Conservation (phyloP, 2,888 invertebrate species). For the Thecophora atra region DNA sequence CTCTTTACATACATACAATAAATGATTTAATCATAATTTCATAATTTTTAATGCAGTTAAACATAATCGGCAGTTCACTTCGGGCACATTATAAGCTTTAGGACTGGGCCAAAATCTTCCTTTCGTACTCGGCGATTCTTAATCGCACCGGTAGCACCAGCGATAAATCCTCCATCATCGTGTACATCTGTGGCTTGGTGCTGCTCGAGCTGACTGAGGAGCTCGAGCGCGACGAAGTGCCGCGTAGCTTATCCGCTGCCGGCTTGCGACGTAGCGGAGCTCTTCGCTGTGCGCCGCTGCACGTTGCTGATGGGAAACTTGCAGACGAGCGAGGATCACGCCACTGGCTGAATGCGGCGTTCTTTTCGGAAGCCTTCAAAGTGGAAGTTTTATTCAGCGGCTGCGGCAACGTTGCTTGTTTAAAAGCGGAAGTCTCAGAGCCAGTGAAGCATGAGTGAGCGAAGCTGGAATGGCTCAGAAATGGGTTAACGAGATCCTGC, state of each 20-base stretch:
- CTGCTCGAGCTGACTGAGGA: constrained; percentile 44
- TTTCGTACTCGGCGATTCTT: constrained; percentile 60
- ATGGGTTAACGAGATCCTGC: constrained; percentile 24
- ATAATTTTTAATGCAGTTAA: no score
- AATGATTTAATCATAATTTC: no score
- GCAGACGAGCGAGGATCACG: constrained; percentile 23
- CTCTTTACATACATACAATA: no score
- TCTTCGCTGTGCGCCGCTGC: constrained; percentile 49
- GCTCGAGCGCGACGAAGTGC: constrained; percentile 52
- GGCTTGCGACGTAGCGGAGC: constrained; percentile 53
- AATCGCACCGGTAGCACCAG: constrained; percentile 59
- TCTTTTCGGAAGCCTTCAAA: not conserved
- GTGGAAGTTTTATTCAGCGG: no score
- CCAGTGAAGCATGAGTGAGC: not conserved
- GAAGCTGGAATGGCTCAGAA: not conserved
- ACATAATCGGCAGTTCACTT: no score
- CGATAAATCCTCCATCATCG: constrained; percentile 60
- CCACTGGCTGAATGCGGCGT: not conserved
- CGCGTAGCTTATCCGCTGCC: constrained; percentile 56
- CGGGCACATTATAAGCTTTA: not conserved
- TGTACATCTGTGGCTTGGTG: constrained; percentile 55
- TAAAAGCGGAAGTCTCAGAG: not conserved
- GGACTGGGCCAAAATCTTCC: constrained; percentile 52
- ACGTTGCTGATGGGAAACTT: not conserved
- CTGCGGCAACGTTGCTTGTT: not conserved